phyloP scores from a whole-genome alignment of 1,140 invertebrate species.

The Geopemphigus sp. region DNA sequence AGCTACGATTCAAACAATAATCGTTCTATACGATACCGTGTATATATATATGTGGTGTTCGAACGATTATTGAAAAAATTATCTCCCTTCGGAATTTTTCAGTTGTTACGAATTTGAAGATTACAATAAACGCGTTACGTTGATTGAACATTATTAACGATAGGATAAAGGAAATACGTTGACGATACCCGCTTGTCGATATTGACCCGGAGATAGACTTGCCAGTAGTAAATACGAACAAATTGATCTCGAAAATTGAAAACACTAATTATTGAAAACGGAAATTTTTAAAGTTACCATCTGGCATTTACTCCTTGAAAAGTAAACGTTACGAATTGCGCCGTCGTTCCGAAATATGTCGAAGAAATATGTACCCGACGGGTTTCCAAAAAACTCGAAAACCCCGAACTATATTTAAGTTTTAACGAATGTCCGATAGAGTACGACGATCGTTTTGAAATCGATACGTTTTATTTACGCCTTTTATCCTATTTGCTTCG shows the following conservation, averaged over 20 bases:
- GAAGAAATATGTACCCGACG: too few relatives aligned
- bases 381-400: too few relatives aligned
- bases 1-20: too few relatives aligned
- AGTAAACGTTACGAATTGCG: not conserved
- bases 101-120: constrained; percentile 59
- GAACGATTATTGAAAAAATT: constrained; percentile 57
- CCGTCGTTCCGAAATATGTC: too few relatives aligned
- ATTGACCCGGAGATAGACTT: constrained; percentile 56
- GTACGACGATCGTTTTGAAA: too few relatives aligned
- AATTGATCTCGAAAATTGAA: constrained; percentile 39
- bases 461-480: too few relatives aligned
- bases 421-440: too few relatives aligned
- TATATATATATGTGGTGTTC: constrained; percentile 59
- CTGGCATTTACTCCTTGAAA: constrained; percentile 37
- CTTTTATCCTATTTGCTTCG: too few relatives aligned
- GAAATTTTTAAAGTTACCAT: constrained; percentile 35
- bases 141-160: constrained; percentile 57
- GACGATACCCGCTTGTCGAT: constrained; percentile 57
- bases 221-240: constrained; percentile 38
- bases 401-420: too few relatives aligned
- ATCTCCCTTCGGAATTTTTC: constrained; percentile 59
- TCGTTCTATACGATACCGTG: too few relatives aligned
- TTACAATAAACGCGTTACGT: constrained; percentile 57
- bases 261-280: constrained; percentile 37
- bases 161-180: constrained; percentile 53